Evolutionary conservation across 2,113 vertebrate species (phyloP).

Genomic region (Salvelinus sp.): DNA sequence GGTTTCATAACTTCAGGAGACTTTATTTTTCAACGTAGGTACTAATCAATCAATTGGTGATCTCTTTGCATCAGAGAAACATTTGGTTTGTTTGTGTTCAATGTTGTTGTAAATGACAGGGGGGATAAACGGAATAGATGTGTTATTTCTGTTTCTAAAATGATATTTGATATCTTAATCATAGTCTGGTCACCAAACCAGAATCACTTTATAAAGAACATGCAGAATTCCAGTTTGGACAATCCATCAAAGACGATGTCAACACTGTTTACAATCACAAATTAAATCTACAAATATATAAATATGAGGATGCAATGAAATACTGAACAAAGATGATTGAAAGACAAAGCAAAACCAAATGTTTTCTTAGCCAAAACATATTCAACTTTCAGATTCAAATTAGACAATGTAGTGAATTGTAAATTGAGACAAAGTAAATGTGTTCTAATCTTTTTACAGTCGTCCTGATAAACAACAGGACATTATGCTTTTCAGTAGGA

Average conservation of each 20-base stretch:
- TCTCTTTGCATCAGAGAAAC: neutral
- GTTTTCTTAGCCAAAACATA: neutral
- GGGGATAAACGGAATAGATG: neutral
- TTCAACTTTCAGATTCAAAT: no score
- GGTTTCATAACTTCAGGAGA: no score
- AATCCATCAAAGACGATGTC: constrained; percentile 30
- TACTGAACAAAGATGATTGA: constrained; percentile 11
- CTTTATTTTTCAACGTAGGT: neutral
- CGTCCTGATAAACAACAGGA: neutral
- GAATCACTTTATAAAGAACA: constrained; percentile 31
- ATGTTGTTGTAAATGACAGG: constrained; percentile 29
- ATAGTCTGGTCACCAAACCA: constrained; percentile 38
- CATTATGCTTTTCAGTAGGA: neutral
- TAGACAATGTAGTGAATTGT: no score
- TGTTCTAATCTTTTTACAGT: no score
- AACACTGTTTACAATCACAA: constrained; percentile 28
- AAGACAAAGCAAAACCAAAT: neutral
- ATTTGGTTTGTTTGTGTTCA: constrained; percentile 30
- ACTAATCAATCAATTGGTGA: neutral
- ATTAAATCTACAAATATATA: constrained; percentile 16
- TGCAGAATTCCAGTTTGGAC: constrained; percentile 34
- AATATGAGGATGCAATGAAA: neutral
- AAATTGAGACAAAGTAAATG: neutral
- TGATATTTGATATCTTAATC: constrained; percentile 49
- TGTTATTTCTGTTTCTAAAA: constrained; percentile 41